phyloP scores from a whole-genome alignment of 2,888 invertebrate species.

The Agriopis marginaria region DNA sequence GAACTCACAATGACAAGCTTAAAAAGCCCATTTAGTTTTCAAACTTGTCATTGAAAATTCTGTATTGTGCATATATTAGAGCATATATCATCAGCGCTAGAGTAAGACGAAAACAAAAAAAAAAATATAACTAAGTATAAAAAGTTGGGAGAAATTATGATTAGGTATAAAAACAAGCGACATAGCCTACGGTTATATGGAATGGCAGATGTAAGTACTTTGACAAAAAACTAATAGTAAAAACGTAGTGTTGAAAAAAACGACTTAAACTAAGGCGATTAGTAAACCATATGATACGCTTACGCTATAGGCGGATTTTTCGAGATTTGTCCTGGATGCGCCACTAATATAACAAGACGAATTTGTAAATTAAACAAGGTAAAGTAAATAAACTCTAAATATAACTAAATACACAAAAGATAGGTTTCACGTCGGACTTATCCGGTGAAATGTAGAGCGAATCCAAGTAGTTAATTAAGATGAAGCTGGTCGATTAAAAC shows the following conservation, averaged over 20 bases:
- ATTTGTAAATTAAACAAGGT: slow-evolving; percentile 39
- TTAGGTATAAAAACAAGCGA: background rate
- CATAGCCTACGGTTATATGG: background rate
- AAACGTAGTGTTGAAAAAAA: slow-evolving; percentile 42
- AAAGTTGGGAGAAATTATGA: background rate
- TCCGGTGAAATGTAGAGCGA: background rate
- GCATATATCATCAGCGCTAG: background rate
- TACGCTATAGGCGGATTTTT: slow-evolving; percentile 79
- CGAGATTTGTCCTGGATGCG: slow-evolving; percentile 74
- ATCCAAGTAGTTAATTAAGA: background rate
- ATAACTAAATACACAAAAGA: background rate
- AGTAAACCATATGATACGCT: slow-evolving; percentile 54
- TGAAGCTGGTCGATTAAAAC: background rate
- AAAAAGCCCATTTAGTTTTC: too few relatives aligned
- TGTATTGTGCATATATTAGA: background rate
- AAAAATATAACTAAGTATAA: background rate
- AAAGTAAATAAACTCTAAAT: slow-evolving; percentile 22
- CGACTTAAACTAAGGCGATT: slow-evolving; percentile 44
- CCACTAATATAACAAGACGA: slow-evolving; percentile 45
- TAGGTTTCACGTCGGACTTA: background rate
- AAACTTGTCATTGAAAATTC: too few relatives aligned
- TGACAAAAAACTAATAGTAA: background rate
- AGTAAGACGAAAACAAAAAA: background rate
- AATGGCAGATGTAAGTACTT: background rate
- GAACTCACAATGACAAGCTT: too few relatives aligned